Evolutionary conservation across 2,113 vertebrate genomes (phyloP).

Genomic region (Crotalus tigris): DNA sequence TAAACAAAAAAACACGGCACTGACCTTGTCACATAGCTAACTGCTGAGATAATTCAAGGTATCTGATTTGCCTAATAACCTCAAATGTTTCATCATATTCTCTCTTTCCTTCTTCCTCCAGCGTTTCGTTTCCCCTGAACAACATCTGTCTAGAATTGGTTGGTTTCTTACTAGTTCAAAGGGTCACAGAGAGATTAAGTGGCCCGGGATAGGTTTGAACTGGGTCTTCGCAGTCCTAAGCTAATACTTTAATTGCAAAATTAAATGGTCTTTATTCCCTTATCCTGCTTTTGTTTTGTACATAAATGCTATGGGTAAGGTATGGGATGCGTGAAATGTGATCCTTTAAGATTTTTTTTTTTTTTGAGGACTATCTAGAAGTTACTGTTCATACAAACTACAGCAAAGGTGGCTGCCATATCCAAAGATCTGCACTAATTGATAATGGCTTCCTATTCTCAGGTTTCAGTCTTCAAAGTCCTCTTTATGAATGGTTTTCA

Average conservation of each 20-base stretch:
- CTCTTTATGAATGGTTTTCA: not conserved
- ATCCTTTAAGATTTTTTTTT: not conserved
- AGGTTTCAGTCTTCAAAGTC: not conserved
- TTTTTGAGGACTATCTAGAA: not conserved
- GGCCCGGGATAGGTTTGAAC: not conserved
- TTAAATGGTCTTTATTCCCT: not conserved
- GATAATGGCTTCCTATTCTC: not conserved
- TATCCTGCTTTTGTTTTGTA: not conserved
- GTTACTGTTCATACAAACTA: not conserved
- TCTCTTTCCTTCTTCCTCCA: not conserved
- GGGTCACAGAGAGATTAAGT: not conserved
- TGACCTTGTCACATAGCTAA: constrained; percentile 1
- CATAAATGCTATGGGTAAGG: not conserved
- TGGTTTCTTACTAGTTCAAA: not conserved
- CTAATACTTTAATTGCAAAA: not conserved
- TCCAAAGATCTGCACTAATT: not conserved
- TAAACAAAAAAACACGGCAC: not conserved
- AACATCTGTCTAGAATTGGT: not conserved
- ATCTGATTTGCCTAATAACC: not conserved
- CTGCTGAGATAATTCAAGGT: not conserved
- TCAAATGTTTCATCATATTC: not conserved
- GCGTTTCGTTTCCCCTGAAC: no score
- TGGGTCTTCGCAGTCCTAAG: not conserved
- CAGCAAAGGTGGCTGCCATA: not conserved
- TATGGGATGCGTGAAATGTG: not conserved